Percentiles rank a stretch among this genome's conserved stretches.
phyloP scores from a whole-genome alignment of 2,797 vertebrate genomes.

The Diceros bicornis region DNA sequence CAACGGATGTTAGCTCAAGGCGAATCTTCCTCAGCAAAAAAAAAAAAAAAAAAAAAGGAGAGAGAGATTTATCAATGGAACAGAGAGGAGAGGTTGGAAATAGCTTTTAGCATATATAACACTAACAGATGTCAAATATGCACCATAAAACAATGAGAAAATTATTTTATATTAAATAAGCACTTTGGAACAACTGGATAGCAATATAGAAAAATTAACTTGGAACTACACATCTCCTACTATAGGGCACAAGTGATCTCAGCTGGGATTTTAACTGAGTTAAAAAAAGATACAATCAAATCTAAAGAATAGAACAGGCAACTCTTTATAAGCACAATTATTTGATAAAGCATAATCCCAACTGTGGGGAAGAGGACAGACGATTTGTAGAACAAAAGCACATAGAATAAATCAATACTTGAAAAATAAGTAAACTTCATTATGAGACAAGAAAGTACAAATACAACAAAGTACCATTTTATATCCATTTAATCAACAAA shows the following conservation, averaged over 20 bases:
- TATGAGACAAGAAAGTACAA: neutral
- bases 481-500: neutral
- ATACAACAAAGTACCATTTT: neutral
- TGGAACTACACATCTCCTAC: neutral
- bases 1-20: too few relatives aligned
- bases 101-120: neutral
- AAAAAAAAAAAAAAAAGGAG: too few relatives aligned
- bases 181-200: neutral
- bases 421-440: neutral
- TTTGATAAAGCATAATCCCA: conserved; percentile 6
- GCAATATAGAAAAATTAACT: neutral
- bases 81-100: neutral
- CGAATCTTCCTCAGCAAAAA: too few relatives aligned
- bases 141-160: neutral
- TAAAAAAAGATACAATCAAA: conserved; percentile 43
- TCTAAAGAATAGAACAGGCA: neutral
- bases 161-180: conserved; percentile 9
- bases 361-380: neutral
- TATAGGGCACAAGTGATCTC: neutral
- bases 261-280: neutral
- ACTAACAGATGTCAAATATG: conserved; percentile 35
- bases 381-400: neutral
- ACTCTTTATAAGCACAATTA: neutral
- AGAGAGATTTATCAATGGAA: neutral
- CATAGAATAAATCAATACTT: neutral